phyloP scores from a whole-genome alignment of 2,888 invertebrate species.

The Fragum sueziense region DNA sequence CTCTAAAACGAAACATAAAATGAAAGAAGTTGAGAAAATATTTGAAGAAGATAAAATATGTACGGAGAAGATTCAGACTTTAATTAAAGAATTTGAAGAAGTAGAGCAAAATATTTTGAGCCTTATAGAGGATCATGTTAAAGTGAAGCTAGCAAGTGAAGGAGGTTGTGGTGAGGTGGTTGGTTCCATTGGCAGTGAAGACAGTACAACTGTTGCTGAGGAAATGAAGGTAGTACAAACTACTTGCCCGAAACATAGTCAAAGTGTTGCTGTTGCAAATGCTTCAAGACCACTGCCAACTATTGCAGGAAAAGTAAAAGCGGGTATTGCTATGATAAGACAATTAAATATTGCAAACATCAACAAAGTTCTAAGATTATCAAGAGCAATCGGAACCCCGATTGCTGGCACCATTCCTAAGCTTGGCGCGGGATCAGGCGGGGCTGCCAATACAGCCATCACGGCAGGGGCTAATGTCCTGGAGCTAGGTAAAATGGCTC shows the following conservation, averaged over 20 bases:
- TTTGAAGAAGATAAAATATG: conserved; percentile 18
- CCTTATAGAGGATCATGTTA: background rate
- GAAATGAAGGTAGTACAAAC: background rate
- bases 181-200: background rate
- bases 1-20: background rate
- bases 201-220: background rate
- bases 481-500: background rate
- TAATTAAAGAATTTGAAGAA: background rate
- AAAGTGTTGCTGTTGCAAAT: background rate
- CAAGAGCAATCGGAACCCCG: background rate
- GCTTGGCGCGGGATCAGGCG: background rate
- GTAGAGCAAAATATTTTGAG: conserved; percentile 1
- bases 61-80: background rate
- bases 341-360: conserved; percentile 2
- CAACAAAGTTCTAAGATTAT: background rate
- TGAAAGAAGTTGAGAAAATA: conserved; percentile 4
- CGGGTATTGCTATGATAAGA: background rate
- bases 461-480: background rate
- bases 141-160: background rate
- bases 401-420: background rate
- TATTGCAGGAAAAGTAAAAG: background rate
- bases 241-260: background rate
- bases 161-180: background rate
- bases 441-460: background rate
- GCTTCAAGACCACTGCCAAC: background rate